These are phyloP conservation scores for Whitmania pigra DNA, from an alignment of 1,140 invertebrate genomes.

Conservation along the genomic window DNA sequence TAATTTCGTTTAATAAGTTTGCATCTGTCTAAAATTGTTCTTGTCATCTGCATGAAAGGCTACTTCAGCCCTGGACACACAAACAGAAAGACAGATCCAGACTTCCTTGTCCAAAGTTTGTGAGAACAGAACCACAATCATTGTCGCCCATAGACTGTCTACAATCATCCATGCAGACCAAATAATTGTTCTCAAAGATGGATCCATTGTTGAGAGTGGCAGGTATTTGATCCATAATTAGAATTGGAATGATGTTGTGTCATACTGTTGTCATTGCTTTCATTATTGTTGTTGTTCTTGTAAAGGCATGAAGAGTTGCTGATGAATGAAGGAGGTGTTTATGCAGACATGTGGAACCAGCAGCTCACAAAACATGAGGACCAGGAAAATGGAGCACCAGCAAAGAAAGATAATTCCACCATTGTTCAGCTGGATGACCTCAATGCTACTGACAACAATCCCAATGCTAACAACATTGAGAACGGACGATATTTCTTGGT, in stretches of 20 bases:
- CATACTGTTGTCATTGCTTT: background rate
- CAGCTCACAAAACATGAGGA: slow-evolving; percentile 54
- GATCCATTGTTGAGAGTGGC: slow-evolving; percentile 78
- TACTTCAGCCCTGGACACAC: slow-evolving; percentile 42
- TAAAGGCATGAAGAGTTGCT: slow-evolving; percentile 66
- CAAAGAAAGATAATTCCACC: no score
- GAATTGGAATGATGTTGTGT: background rate
- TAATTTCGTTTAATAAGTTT: no score
- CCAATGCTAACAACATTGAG: no score
- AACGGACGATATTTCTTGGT: no score
- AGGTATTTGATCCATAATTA: slow-evolving; percentile 47
- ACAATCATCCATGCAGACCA: slow-evolving; percentile 85
- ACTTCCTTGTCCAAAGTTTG: slow-evolving; percentile 41
- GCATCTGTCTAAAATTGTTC: background rate
- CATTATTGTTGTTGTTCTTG: slow-evolving; percentile 25
- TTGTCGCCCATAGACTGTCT: slow-evolving; percentile 76
- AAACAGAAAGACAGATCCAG: slow-evolving; percentile 42
- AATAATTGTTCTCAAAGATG: slow-evolving; percentile 77
- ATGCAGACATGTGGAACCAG: slow-evolving; percentile 77
- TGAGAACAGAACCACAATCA: slow-evolving; percentile 72
- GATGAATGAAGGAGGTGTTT: slow-evolving; percentile 50
- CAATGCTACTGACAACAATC: no score
- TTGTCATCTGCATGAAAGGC: slow-evolving; percentile 30
- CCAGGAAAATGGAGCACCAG: slow-evolving; percentile 12
- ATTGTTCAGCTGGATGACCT: no score